These are phyloP conservation scores for Melanocharis versteri DNA, from an alignment of 2,113 vertebrate genomes.

Conservation along the genomic window DNA sequence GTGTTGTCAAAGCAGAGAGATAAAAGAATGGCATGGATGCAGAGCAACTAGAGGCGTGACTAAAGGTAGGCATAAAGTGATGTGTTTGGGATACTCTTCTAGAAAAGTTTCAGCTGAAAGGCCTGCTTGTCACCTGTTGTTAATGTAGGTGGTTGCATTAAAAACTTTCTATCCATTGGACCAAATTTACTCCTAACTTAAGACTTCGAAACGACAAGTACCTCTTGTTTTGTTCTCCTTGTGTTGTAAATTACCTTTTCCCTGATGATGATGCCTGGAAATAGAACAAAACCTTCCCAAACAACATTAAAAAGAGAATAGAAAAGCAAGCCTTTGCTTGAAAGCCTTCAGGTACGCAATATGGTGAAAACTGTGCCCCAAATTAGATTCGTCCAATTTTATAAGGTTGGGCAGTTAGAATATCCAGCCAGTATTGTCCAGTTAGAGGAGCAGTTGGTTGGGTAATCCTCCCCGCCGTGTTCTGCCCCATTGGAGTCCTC, in stretches of 20 bases:
- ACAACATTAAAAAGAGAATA: neutral
- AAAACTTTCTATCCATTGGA: neutral
- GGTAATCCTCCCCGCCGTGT: accelerated
- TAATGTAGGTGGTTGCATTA: neutral
- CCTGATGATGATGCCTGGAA: neutral
- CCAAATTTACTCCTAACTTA: neutral
- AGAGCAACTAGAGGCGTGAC: slow-evolving; percentile 87
- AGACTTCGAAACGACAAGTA: neutral
- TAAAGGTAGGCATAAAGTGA: slow-evolving; percentile 79
- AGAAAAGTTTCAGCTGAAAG: neutral
- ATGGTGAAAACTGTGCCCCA: accelerated
- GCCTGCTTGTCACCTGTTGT: neutral
- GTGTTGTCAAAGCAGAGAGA: slow-evolving; percentile 95
- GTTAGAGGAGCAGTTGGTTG: neutral
- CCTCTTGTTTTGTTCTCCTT: neutral
- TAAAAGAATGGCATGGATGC: slow-evolving; percentile 98
- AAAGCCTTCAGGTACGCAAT: neutral
- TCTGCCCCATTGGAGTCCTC: neutral
- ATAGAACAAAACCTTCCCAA: neutral
- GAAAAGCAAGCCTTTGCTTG: neutral
- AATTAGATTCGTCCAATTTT: neutral
- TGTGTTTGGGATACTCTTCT: neutral
- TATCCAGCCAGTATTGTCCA: neutral
- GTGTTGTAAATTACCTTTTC: neutral
- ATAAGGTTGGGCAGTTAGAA: neutral